phyloP scores from a whole-genome alignment of 2,797 vertebrate species.

The Schizothorax lantsangensis region DNA sequence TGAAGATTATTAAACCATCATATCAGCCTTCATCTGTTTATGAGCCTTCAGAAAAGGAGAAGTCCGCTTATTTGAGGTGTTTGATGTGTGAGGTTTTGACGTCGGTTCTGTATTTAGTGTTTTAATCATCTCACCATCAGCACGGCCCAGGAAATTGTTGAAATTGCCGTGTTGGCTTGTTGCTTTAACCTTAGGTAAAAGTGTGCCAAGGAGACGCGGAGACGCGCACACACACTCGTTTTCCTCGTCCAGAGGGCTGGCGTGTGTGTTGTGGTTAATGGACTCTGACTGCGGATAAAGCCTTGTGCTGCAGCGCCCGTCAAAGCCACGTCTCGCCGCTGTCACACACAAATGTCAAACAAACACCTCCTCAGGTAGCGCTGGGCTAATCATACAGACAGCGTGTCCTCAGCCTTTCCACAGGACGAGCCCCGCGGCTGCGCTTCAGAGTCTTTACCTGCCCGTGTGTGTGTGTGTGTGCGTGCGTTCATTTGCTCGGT shows the following conservation, averaged over 20 bases:
- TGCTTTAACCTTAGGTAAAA: conserved; percentile 77
- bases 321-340: conserved; percentile 75
- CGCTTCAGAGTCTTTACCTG: conserved; percentile 46
- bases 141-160: conserved; percentile 69
- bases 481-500: neutral
- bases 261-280: conserved; percentile 82
- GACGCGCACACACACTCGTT: conserved; percentile 12
- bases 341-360: conserved; percentile 87
- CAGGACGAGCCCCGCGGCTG: conserved; percentile 46
- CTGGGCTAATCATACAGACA: conserved; percentile 84
- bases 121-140: conserved; percentile 72
- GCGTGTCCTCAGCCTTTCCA: conserved; percentile 82
- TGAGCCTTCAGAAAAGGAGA: conserved; percentile 8
- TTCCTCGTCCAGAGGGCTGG: conserved; percentile 68
- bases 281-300: conserved; percentile 81
- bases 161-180: conserved; percentile 65
- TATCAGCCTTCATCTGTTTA: neutral
- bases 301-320: conserved; percentile 59
- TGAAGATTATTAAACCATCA: conserved; percentile 16
- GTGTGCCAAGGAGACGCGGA: conserved; percentile 70
- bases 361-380: conserved; percentile 88
- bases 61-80: conserved; percentile 48
- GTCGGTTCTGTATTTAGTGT: conserved; percentile 68
- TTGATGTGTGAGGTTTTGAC: conserved; percentile 74
- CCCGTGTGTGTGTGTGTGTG: conserved; percentile 42